A percentile compares a stretch with the other conserved stretches of the same genome.
Evolutionary conservation across 1,140 invertebrate species (phyloP).

Genomic region (Cherax quadricarinatus): DNA sequence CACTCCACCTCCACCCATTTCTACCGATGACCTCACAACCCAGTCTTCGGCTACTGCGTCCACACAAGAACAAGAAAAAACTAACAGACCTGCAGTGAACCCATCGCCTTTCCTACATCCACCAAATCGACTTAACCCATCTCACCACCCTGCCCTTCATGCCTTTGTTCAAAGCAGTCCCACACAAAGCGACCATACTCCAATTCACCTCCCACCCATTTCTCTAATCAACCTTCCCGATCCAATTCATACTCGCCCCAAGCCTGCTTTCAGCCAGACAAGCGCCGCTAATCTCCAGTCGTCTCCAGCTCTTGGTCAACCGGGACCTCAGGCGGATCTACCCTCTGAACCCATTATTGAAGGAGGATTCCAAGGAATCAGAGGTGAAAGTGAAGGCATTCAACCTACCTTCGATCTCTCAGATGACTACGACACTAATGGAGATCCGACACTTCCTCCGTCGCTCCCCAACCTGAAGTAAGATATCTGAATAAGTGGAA

Average conservation of each 20-base stretch:
- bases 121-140: background rate
- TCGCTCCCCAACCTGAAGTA: constrained; percentile 85
- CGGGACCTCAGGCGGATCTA: background rate
- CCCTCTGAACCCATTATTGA: constrained; percentile 55
- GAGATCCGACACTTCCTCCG: constrained; percentile 83
- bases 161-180: background rate
- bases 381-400: constrained; percentile 33
- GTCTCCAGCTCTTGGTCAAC: background rate
- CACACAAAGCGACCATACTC: background rate
- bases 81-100: background rate
- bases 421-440: constrained; percentile 82
- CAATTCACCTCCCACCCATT: constrained; percentile 9
- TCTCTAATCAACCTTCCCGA: constrained; percentile 39
- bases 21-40: background rate
- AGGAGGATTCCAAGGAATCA: constrained; percentile 32
- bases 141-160: constrained; percentile 8
- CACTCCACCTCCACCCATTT: constrained; percentile 23
- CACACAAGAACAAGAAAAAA: background rate
- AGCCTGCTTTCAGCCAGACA: background rate
- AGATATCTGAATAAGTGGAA: constrained; percentile 56
- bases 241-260: constrained; percentile 27
- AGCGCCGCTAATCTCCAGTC: background rate
- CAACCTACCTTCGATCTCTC: constrained; percentile 30
- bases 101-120: background rate
- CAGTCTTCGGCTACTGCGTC: background rate